phyloP scores from a whole-genome alignment of 23 tunicate genomes.

The Styela clava region DNA sequence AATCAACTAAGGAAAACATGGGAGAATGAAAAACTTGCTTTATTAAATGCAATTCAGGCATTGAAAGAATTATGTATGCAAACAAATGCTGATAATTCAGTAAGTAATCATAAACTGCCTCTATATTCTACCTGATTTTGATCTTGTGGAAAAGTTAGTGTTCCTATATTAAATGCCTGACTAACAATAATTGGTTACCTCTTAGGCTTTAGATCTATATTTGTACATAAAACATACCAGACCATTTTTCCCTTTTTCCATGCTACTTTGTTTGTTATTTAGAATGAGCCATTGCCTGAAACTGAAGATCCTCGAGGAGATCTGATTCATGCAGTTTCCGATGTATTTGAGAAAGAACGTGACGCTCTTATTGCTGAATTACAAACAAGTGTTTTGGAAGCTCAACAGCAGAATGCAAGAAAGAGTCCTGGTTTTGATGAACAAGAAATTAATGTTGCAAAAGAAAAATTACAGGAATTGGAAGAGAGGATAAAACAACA shows the following conservation, averaged over 20 bases:
- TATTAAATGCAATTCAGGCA: conserved; percentile 79
- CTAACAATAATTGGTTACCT: background rate
- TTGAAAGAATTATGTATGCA: conserved; percentile 68
- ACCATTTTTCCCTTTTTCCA: too few species aligned
- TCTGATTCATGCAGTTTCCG: conserved; percentile 66
- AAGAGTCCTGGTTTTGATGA: conserved; percentile 26
- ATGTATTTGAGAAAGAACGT: conserved; percentile 73
- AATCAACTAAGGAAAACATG: conserved; percentile 43
- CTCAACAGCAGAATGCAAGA: conserved; percentile 24
- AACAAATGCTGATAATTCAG: conserved; percentile 67
- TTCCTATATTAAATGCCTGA: background rate
- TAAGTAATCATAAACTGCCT: conserved; percentile 28
- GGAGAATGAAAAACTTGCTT: conserved; percentile 83
- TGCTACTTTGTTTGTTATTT: too few species aligned
- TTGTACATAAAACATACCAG: too few species aligned
- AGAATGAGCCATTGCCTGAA: conserved; percentile 5
- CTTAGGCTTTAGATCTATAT: too few species aligned
- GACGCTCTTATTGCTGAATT: conserved; percentile 73
- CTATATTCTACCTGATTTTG: too few species aligned
- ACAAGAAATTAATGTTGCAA: conserved; percentile 20
- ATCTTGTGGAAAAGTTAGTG: background rate
- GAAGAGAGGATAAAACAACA: conserved; percentile 66
- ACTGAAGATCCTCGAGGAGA: conserved; percentile 51
- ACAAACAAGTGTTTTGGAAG: conserved; percentile 64
- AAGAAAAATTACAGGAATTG: conserved; percentile 47